Conservation (phyloP, 2,888 invertebrate genomes). For the Iphiclides podalirius region DNA sequence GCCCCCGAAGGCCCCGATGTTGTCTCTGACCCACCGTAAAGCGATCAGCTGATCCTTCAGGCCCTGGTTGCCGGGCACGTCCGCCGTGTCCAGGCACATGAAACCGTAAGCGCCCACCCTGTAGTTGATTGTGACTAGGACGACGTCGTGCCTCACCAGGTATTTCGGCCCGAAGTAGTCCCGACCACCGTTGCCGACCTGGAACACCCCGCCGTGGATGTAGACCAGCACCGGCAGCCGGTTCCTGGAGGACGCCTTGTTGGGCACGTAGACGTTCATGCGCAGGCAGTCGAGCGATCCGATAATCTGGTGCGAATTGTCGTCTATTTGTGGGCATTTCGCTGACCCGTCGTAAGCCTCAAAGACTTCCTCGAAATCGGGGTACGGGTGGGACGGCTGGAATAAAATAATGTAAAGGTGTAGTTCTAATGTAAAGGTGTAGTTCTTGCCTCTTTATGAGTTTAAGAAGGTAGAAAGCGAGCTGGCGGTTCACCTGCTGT, state of each 20-base stretch:
- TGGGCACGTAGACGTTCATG: constrained; percentile 50
- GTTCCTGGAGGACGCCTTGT: constrained; percentile 38
- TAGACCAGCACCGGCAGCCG: constrained; percentile 49
- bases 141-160: constrained; percentile 47
- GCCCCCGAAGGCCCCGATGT: constrained; percentile 55
- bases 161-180: constrained; percentile 43
- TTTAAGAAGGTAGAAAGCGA: no score
- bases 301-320: constrained; percentile 34
- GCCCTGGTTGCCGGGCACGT: constrained; percentile 55
- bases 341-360: constrained; percentile 51
- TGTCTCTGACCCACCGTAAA: constrained; percentile 50
- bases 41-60: constrained; percentile 53
- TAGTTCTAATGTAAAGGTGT: no score
- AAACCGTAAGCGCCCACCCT: constrained; percentile 57
- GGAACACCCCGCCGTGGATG: constrained; percentile 49
- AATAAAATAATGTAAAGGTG: no score
- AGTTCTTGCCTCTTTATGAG: no score
- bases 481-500: no score
- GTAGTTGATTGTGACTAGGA: constrained; percentile 55
- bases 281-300: constrained; percentile 50
- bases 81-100: constrained; percentile 48
- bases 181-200: constrained; percentile 38
- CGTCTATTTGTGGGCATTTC: constrained; percentile 48
- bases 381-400: constrained; percentile 44
- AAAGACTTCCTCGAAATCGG: constrained; percentile 41